A percentile compares a stretch with the other conserved stretches of the same genome.
Conservation (phyloP, 2,797 vertebrate genomes). For the Notoglanidium macrostoma region DNA sequence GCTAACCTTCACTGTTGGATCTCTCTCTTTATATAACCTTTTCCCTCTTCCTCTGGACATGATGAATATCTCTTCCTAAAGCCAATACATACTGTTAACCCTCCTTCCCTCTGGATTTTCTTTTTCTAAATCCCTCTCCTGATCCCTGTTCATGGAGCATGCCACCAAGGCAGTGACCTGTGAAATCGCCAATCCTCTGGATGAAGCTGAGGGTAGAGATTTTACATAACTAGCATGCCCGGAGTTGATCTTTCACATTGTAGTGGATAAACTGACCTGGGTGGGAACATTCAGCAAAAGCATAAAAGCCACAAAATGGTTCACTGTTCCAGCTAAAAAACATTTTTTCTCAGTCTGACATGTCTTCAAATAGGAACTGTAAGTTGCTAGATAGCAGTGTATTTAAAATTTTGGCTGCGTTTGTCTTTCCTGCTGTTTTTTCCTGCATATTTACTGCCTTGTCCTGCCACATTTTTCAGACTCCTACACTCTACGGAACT, state of each 20-base stretch:
- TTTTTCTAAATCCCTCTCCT: constrained; percentile 72
- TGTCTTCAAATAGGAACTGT: not conserved
- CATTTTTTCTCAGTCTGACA: not conserved
- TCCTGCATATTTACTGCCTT: not conserved
- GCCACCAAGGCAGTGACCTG: constrained; percentile 72
- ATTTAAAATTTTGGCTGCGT: not conserved
- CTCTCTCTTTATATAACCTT: constrained; percentile 35
- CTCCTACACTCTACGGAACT: not conserved
- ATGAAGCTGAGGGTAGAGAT: constrained; percentile 64
- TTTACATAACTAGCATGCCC: constrained; percentile 57
- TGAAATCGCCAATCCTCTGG: constrained; percentile 73
- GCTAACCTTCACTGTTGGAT: not conserved
- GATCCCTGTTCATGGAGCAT: constrained; percentile 72
- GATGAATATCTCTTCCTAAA: constrained; percentile 57
- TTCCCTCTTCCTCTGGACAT: constrained; percentile 36
- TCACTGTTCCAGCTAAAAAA: not conserved
- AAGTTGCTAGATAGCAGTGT: not conserved
- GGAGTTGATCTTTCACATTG: constrained; percentile 52
- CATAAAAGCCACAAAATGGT: constrained; percentile 13
- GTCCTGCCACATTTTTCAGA: not conserved
- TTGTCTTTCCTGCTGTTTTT: not conserved
- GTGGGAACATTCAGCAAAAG: constrained; percentile 32
- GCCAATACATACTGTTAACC: constrained; percentile 54
- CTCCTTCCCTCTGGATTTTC: constrained; percentile 64
- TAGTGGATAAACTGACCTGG: constrained; percentile 4